Conservation (phyloP, 1,140 invertebrate species). For the Drosophila ironensis region DNA sequence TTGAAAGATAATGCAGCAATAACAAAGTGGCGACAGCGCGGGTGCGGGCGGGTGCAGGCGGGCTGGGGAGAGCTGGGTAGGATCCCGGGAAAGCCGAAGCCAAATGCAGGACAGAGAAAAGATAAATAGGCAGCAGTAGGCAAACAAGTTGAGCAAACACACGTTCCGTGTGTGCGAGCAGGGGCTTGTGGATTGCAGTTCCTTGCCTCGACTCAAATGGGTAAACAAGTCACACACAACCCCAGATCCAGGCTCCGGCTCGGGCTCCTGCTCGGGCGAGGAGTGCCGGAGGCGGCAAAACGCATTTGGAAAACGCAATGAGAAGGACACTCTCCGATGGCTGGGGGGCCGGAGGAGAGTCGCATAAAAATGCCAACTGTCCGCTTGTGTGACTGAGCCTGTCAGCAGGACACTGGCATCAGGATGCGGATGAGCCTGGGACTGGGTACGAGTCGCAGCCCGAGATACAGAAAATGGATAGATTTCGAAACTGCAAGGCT, state of each 20-base stretch:
- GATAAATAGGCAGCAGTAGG: slow-evolving; percentile 79
- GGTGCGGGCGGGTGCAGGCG: not conserved
- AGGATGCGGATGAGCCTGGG: not conserved
- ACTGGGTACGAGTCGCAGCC: not conserved
- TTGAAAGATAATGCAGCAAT: slow-evolving; percentile 81
- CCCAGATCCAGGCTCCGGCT: slow-evolving; percentile 1
- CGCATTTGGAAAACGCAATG: slow-evolving; percentile 73
- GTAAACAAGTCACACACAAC: slow-evolving; percentile 35
- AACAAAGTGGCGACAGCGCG: slow-evolving; percentile 55
- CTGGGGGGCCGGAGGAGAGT: not conserved
- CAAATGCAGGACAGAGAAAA: slow-evolving; percentile 39
- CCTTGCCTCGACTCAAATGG: slow-evolving; percentile 33
- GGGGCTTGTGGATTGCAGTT: slow-evolving; percentile 15
- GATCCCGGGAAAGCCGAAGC: slow-evolving; percentile 18
- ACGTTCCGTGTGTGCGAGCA: slow-evolving; percentile 5
- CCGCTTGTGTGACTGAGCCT: slow-evolving; percentile 74
- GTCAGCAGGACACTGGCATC: slow-evolving; percentile 60
- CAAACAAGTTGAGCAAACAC: slow-evolving; percentile 71
- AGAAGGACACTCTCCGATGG: slow-evolving; percentile 27
- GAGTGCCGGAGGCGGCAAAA: slow-evolving; percentile 60
- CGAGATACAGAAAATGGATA: slow-evolving; percentile 65
- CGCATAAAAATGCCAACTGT: slow-evolving; percentile 75
- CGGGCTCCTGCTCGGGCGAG: not conserved
- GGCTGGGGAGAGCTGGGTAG: not conserved
- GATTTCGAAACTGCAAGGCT: slow-evolving; percentile 48